phyloP scores from a whole-genome alignment of 2,888 invertebrate genomes.

The Tigriopus californicus region DNA sequence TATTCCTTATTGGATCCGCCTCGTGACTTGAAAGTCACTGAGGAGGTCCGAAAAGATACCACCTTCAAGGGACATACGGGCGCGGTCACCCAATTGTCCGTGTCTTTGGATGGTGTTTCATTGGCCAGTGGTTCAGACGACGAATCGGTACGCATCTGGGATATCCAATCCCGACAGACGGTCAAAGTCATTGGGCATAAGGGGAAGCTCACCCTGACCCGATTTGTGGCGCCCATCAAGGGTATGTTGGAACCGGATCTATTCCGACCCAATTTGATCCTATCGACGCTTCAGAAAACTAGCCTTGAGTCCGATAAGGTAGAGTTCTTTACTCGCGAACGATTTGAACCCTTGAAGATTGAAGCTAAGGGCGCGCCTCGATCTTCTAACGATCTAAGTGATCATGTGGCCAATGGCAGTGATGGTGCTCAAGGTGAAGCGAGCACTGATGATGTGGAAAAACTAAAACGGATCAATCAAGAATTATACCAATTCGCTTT shows the following conservation, averaged over 20 bases:
- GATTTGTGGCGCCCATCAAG: constrained; percentile 38
- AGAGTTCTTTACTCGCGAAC: no score
- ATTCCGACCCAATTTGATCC: background rate
- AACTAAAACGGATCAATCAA: constrained; percentile 38
- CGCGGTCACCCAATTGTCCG: constrained; percentile 46
- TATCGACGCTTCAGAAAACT: background rate
- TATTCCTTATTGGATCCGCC: constrained; percentile 47
- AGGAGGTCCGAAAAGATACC: constrained; percentile 31
- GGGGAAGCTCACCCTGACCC: constrained; percentile 51
- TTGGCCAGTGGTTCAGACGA: constrained; percentile 59
- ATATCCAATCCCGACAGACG: constrained; percentile 53
- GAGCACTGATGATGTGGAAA: constrained; percentile 32
- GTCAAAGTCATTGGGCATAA: constrained; percentile 47
- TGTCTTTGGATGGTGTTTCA: constrained; percentile 48
- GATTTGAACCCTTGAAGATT: no score
- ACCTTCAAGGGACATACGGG: constrained; percentile 47
- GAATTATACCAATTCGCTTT: constrained; percentile 38
- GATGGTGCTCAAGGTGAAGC: background rate
- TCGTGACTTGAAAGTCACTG: constrained; percentile 30
- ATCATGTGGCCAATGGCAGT: background rate
- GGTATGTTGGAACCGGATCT: constrained; percentile 18
- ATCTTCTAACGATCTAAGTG: no score
- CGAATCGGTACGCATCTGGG: constrained; percentile 56
- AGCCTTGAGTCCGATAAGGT: background rate
- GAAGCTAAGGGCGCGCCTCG: no score